A percentile compares a stretch with the other conserved stretches of the same genome.
Evolutionary conservation across 2,113 vertebrate genomes (phyloP).

Genomic region (Paedocypris sp.): DNA sequence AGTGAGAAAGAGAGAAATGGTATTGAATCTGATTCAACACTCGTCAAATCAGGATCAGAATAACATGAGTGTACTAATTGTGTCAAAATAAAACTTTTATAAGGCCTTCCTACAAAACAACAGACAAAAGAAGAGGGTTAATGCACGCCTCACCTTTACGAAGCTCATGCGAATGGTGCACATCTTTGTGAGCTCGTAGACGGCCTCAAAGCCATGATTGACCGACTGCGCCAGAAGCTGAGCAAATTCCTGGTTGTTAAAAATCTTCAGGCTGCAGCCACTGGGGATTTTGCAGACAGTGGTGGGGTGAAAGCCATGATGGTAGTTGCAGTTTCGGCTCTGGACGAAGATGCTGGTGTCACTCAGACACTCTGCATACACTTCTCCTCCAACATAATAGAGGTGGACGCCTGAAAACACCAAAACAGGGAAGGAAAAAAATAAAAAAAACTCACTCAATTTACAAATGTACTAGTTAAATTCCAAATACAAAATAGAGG

Average conservation of each 20-base stretch:
- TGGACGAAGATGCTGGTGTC: slow-evolving; percentile 98
- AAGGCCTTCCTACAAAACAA: too few relatives aligned
- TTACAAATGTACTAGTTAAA: too few relatives aligned
- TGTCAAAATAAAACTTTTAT: too few relatives aligned
- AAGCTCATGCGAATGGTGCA: slow-evolving; percentile 98
- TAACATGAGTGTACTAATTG: too few relatives aligned
- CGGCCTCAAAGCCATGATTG: slow-evolving; percentile 93
- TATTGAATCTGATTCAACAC: too few relatives aligned
- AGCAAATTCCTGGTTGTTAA: slow-evolving; percentile 96
- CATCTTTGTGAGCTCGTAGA: slow-evolving; percentile 97
- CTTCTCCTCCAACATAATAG: slow-evolving; percentile 94
- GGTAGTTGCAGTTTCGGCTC: slow-evolving; percentile 96
- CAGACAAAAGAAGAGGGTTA: too few relatives aligned
- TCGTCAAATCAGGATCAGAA: too few relatives aligned
- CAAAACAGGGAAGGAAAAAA: slow-evolving; percentile 3
- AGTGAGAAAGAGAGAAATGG: too few relatives aligned
- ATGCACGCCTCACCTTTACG: slow-evolving; percentile 71
- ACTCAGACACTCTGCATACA: slow-evolving; percentile 92
- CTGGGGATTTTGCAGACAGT: slow-evolving; percentile 97
- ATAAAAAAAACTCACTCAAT: too few relatives aligned
- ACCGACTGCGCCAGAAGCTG: slow-evolving; percentile 93
- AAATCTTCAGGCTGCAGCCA: slow-evolving; percentile 94
- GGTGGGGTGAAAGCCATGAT: slow-evolving; percentile 91
- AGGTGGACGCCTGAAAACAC: slow-evolving; percentile 77
- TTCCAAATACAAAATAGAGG: too few relatives aligned